phyloP scores from a whole-genome alignment of 2,113 vertebrate genomes.

The Triplophysa rosa region DNA sequence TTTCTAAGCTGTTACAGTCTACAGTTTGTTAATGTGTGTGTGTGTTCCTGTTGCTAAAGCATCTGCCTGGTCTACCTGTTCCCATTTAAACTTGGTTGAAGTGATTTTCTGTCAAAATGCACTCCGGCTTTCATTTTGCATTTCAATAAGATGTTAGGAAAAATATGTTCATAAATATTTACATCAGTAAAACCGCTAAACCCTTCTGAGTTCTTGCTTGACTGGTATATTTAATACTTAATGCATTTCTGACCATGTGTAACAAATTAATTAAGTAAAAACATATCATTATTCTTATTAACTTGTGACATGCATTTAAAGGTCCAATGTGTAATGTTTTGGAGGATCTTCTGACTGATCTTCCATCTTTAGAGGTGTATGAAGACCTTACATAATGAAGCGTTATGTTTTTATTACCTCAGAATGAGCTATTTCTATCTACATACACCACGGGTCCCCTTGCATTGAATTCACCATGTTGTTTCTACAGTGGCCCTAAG shows the following conservation, averaged over 20 bases:
- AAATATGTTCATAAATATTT: slow-evolving; percentile 7
- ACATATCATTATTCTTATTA: neutral
- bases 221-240: neutral
- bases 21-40: slow-evolving; percentile 27
- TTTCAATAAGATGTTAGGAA: slow-evolving; percentile 40
- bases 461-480: too few species aligned
- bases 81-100: slow-evolving; percentile 60
- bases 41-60: slow-evolving; percentile 53
- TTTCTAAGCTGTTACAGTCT: slow-evolving; percentile 57
- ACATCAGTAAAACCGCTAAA: slow-evolving; percentile 9
- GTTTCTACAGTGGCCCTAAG: too few species aligned
- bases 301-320: neutral
- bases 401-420: too few species aligned
- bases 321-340: too few species aligned
- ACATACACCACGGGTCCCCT: too few species aligned
- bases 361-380: too few species aligned
- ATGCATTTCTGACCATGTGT: neutral
- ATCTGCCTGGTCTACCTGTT: slow-evolving; percentile 57
- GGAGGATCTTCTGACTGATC: too few species aligned
- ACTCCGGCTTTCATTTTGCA: slow-evolving; percentile 51
- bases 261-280: neutral
- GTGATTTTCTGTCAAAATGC: slow-evolving; percentile 48
- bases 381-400: too few species aligned
- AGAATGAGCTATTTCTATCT: too few species aligned
- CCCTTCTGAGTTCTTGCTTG: neutral